Evolutionary conservation across 2,797 vertebrate genomes (phyloP), one percentile per base, ranked within the genome.

Genomic region (Hephaestus fuliginosus): DNA sequence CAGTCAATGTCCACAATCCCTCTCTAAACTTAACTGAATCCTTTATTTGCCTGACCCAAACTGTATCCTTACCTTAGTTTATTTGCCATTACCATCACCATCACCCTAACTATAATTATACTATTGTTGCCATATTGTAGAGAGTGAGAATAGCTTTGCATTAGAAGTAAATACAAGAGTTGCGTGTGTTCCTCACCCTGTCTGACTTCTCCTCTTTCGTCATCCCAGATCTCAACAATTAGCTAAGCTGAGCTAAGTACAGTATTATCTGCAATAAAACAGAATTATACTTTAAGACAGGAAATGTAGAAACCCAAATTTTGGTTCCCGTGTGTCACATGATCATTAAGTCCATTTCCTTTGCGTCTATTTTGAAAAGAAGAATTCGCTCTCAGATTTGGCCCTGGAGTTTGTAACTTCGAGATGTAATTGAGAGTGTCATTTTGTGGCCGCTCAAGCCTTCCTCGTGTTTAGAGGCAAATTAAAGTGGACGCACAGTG

Each of bases 401-500:
- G 9, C n/a, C 2, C 7, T 14, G 6, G 63, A 8, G 41, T 61
- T 52, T 61, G 36, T 14, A 48, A 13, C 41, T 73, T 48, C 39
- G 70, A 60, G 39, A 58, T 36, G 28, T 67, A 61, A 75, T 49
- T 66, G 75, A 71, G 1, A 5, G 3, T 74, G 67, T 63, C 65
- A 44, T 61, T 80, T 73, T 72, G 68, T 78, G 57, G 74, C 70
- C 58, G 55, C 70, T 80, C 52, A n/a, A 66, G 53, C 64, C 44
- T 64, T 64, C 56, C 66, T 70, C 67, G 48, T 76, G 67, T 68
- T 85, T 43, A 53, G 6, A 70, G 25, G n/a, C 25, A 73, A 51
- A 73, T 46, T 77, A 56, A 49, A 84, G 86, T 70, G 72, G 62
- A 60, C 36, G 56, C 66, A 62, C 67, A 44, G 74, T 68, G 74